Evolutionary conservation across 1,140 invertebrate species (phyloP), one percentile per base, ranked within the genome.

Genomic region (Globodera rostochiensis): DNA sequence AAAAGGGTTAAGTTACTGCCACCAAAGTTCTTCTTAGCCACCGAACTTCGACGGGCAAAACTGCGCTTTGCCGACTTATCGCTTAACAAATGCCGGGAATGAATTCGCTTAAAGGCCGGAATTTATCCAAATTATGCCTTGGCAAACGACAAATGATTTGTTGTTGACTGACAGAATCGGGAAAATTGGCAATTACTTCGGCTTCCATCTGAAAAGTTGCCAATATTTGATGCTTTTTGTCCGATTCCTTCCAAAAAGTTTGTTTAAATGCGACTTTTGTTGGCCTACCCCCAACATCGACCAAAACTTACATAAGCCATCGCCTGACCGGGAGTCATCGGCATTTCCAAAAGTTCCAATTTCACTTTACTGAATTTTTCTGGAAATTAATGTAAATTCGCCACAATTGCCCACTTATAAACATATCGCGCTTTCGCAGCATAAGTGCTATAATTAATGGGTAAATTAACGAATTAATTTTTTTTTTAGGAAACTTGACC

Each of bases 151-250:
- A 8, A 64, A 77, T 77, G 11, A 77, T 77, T 77, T 77, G 57
- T 1, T 60, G 50, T 67, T 77, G 75, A 9, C 47, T 77, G 36
- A 77, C 15, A 25, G n/a, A 49, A 19, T 77, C 75, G 13, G 75
- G 75, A 47, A 77, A 77, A 77, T 77, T 77, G 47, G 75, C 75
- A 64, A 77, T 77, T 47, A 77, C 75, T 67, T 77, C 75, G 47
- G 75, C 75, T 8, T 77, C 57, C 75, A 77, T 77, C 47, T 77
- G 75, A 74, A 53, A 53, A 36, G 36, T 36, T 36, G 36, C 2
- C 36, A 36, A 36, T 36, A 36, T 66, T 3, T 66, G 60, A 66
- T 66, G 60, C 13, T 66, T 21, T 66, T 66, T 66, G 60, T 66
- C n/a, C 60, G 60, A n/a, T 1, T 36, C 25, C 25, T 36, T 36